phyloP scores from a whole-genome alignment of 2,113 vertebrate species.

The Rhineura floridana region DNA sequence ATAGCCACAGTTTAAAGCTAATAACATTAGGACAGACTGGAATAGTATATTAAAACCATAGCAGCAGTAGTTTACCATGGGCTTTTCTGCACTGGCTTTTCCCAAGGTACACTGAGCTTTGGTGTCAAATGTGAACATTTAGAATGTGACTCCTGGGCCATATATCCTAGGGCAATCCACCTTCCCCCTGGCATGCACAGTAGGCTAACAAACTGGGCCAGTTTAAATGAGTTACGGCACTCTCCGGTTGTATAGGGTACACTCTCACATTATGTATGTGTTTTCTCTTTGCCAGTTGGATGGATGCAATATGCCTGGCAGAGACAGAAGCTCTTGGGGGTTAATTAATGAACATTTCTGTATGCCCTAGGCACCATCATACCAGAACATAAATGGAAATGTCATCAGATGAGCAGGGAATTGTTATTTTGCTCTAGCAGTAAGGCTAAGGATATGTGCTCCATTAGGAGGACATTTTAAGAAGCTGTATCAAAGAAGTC shows the following conservation, averaged over 20 bases:
- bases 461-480: background rate
- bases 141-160: constrained; percentile 59
- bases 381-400: constrained; percentile 30
- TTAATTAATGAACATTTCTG: constrained; percentile 61
- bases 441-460: background rate
- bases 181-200: constrained; percentile 18
- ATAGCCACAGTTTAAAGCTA: background rate
- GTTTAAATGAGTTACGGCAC: constrained; percentile 27
- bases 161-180: constrained; percentile 13
- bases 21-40: background rate
- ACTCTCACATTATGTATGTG: constrained; percentile 11
- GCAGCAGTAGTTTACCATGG: constrained; percentile 31
- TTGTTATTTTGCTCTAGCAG: constrained; percentile 1
- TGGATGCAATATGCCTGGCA: background rate
- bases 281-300: background rate
- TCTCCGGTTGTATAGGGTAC: constrained; percentile 15
- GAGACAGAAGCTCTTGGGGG: constrained; percentile 26
- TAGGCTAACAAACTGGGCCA: constrained; percentile 28
- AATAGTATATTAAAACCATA: background rate
- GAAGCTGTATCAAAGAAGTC: background rate
- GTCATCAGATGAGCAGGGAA: background rate
- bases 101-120: constrained; percentile 48
- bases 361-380: constrained; percentile 16
- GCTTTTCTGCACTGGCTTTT: constrained; percentile 42
- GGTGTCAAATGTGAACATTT: constrained; percentile 59